Evolutionary conservation across 2,113 vertebrate genomes (phyloP), one percentile per base, ranked within the genome.

Genomic region (Eolophus roseicapilla): DNA sequence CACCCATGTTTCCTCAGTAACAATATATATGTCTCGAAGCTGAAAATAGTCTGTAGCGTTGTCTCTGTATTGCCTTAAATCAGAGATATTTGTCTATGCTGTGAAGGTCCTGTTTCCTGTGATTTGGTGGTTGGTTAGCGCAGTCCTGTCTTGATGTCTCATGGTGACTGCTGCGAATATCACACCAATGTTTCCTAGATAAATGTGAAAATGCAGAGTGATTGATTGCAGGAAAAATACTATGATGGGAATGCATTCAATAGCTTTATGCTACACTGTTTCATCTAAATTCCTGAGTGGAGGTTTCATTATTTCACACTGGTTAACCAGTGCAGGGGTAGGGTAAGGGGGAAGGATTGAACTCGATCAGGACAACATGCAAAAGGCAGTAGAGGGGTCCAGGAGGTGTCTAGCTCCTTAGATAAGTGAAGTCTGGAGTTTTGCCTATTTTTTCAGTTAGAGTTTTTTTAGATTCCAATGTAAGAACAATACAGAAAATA

Each of bases 401-500:
- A 43, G 37, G 16, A 70, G 60, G 6, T 27, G 19, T 1, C 52
- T 16, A 59, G 16, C 74, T 90, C 80, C 77, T 53, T n/a, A 77
- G 31, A 10, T 86, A 90, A 92, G 59, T 90, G 47, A 64, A 91
- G 18, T 52, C 35, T 23, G 28, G 52, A 81, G 37, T 52, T 93
- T 65, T 79, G 49, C n/a, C 17, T 28, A 5, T 10, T 37, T 55
- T 64, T 79, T 86, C 60, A 79, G 47, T 81, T 82, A 80, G 70
- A 59, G 9, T 29, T 57, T 90, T 90, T 73, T 79, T 77, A 78
- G 81, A 84, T 69, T 88, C 35, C 46, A 92, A 5, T 46, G 7
- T 13, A 27, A 19, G 52, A 95, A 85, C n/a, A 92, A 33, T 37
- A 60, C 28, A 80, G 92, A 69, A 60, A 92, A 86, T 28, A 41